Percentiles rank a stretch among this genome's conserved stretches.
Evolutionary conservation across 1,140 invertebrate species (phyloP).

Genomic region (Pristionchus pacificus): DNA sequence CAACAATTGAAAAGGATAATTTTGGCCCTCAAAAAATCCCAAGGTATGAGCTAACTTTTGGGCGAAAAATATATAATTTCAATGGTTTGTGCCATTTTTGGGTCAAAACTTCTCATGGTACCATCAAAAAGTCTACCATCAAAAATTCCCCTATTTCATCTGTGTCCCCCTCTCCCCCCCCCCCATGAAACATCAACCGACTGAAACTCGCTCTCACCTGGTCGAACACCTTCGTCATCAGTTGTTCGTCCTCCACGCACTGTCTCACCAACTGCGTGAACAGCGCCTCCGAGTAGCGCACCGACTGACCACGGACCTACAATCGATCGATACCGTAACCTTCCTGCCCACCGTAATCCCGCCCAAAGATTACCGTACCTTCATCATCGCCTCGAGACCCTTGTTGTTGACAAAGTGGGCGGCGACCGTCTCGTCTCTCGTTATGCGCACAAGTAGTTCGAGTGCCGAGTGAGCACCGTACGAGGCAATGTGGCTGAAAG

Average conservation of each 20-base stretch:
- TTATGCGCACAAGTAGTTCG: background rate
- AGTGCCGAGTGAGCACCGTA: background rate
- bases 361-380: background rate
- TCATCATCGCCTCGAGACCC: background rate
- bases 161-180: too few species aligned
- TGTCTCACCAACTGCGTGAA: slow-evolving; percentile 78
- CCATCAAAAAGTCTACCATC: too few species aligned
- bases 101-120: too few species aligned
- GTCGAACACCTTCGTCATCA: slow-evolving; percentile 76
- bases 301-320: slow-evolving; percentile 3
- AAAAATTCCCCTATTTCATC: too few species aligned
- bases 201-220: slow-evolving; percentile 66
- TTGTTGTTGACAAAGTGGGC: background rate
- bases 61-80: too few species aligned
- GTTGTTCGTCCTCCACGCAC: slow-evolving; percentile 73
- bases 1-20: too few species aligned
- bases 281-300: slow-evolving; percentile 55
- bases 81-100: too few species aligned
- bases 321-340: background rate
- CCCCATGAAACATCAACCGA: too few species aligned
- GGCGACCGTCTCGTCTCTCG: background rate
- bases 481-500: background rate
- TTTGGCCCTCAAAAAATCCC: too few species aligned
- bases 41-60: too few species aligned
- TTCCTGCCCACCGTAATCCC: background rate